phyloP scores from a whole-genome alignment of 2,888 invertebrate species.

The Cerastis rubricosa region DNA sequence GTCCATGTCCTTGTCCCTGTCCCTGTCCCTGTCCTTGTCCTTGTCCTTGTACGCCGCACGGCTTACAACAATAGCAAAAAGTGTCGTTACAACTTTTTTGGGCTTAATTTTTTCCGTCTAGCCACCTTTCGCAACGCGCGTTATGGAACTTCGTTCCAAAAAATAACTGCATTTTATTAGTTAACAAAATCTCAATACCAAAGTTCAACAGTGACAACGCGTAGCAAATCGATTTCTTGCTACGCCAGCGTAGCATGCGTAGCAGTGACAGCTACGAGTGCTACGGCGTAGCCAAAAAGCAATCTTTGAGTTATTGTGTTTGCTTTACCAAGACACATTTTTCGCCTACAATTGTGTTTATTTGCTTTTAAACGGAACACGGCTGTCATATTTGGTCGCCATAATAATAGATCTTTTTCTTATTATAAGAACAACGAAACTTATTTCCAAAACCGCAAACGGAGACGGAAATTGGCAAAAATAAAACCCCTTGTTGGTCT shows the following conservation, averaged over 20 bases:
- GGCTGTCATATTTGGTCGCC: not conserved
- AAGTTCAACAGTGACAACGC: slow-evolving; percentile 13
- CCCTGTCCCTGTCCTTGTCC: too few relatives aligned
- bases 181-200: not conserved
- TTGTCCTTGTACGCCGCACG: too few relatives aligned
- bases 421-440: too few relatives aligned
- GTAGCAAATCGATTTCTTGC: slow-evolving; percentile 38
- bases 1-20: too few relatives aligned
- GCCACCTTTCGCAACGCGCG: too few relatives aligned
- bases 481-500: too few relatives aligned
- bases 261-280: slow-evolving; percentile 40
- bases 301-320: slow-evolving; percentile 41
- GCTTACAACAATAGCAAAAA: too few relatives aligned
- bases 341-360: not conserved
- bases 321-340: slow-evolving; percentile 5
- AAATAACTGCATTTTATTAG: not conserved
- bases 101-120: too few relatives aligned
- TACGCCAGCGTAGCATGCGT: slow-evolving; percentile 49
- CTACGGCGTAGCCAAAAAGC: slow-evolving; percentile 49
- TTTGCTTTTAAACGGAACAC: not conserved
- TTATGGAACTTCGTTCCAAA: too few relatives aligned
- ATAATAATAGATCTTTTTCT: not conserved
- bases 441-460: too few relatives aligned
- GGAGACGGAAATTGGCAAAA: too few relatives aligned
- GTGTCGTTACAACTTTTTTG: too few relatives aligned